Evolutionary conservation across 2,888 invertebrate genomes (phyloP).

Genomic region (Drosophila formosana): DNA sequence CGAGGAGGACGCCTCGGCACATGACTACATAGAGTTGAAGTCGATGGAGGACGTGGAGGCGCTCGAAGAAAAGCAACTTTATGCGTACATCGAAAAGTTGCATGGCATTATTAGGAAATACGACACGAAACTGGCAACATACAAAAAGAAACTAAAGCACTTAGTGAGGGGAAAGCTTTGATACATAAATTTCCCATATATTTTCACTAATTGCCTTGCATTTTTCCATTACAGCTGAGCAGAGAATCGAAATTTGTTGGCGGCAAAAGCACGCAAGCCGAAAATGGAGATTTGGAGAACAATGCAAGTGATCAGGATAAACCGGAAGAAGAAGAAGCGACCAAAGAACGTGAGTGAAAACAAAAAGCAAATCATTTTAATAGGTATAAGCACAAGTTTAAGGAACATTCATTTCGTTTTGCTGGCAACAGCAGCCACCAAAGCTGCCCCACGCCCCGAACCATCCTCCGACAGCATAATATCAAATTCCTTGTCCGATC

Average conservation of each 20-base stretch:
- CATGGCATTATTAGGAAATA: conserved; percentile 84
- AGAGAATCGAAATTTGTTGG: conserved; percentile 29
- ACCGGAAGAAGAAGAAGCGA: not conserved
- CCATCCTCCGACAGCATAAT: conserved; percentile 98
- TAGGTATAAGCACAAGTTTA: conserved; percentile 27
- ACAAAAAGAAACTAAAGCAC: conserved; percentile 87
- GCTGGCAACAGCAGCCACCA: conserved; percentile 95
- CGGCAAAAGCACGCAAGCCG: conserved; percentile 30
- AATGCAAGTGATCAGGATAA: not conserved
- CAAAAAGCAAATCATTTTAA: conserved; percentile 24
- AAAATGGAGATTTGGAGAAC: conserved; percentile 14
- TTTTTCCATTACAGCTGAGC: conserved; percentile 38
- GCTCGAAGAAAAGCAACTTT: conserved; percentile 65
- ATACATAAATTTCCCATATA: not conserved
- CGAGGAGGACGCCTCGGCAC: conserved; percentile 22
- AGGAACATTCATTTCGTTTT: conserved; percentile 47
- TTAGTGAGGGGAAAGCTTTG: conserved; percentile 84
- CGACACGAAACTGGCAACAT: conserved; percentile 87
- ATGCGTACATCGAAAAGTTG: conserved; percentile 78
- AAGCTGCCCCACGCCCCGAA: conserved; percentile 96
- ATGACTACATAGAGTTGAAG: conserved; percentile 60
- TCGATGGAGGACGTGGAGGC: conserved; percentile 56
- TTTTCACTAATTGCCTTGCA: not conserved
- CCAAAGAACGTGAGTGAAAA: conserved; percentile 59
- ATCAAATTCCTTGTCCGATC: conserved; percentile 92